phyloP scores from a whole-genome alignment of 2,113 vertebrate species.

The Nasalis larvatus region DNA sequence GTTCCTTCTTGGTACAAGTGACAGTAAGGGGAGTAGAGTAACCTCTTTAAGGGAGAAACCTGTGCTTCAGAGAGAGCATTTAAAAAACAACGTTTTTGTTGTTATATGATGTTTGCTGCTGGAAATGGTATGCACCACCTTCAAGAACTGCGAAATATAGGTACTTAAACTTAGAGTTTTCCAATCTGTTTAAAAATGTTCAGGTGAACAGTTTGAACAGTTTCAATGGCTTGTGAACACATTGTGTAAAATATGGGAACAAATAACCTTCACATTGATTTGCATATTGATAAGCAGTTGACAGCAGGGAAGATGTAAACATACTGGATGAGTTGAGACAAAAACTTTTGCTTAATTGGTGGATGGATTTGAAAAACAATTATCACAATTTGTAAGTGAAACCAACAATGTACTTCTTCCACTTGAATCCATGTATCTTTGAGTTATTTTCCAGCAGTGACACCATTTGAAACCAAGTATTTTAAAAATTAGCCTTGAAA shows the following conservation, averaged over 20 bases:
- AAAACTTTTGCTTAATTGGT: conserved; percentile 46
- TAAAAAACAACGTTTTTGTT: not conserved
- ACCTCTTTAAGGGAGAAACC: not conserved
- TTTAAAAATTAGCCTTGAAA: conserved; percentile 45
- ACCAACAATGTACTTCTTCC: not conserved
- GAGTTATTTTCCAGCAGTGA: not conserved
- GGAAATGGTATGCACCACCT: not conserved
- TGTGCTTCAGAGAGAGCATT: not conserved
- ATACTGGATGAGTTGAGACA: not conserved
- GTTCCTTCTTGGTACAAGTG: not conserved
- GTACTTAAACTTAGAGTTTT: not conserved
- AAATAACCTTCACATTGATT: conserved; percentile 11
- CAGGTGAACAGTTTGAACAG: not conserved
- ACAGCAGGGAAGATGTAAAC: conserved; percentile 28
- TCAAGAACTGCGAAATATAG: conserved; percentile 9
- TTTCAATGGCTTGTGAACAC: not conserved
- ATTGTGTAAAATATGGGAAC: conserved; percentile 3
- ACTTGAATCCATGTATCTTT: conserved; percentile 29
- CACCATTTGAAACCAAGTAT: not conserved
- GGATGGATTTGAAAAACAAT: conserved; percentile 44
- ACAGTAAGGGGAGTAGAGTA: not conserved
- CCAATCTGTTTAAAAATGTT: not conserved
- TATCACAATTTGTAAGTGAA: conserved; percentile 44
- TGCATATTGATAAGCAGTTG: conserved; percentile 25
- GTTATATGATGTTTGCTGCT: conserved; percentile 10